Conservation (phyloP, 2,113 vertebrate genomes). For the Thermophis baileyi region DNA sequence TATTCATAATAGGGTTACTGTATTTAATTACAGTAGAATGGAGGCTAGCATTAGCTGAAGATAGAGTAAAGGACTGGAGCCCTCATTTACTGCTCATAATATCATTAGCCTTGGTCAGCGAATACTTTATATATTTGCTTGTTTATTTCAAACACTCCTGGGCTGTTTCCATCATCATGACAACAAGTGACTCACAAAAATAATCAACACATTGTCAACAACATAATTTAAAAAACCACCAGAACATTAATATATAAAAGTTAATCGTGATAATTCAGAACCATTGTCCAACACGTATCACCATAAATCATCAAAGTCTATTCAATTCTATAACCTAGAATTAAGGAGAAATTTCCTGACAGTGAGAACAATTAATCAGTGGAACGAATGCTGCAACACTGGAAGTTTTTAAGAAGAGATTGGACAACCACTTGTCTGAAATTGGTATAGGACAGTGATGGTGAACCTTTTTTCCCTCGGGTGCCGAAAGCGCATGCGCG, state of each 20-base stretch:
- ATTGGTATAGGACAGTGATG: too few relatives aligned
- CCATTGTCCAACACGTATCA: neutral
- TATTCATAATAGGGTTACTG: neutral
- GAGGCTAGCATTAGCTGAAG: neutral
- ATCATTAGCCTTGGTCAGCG: neutral
- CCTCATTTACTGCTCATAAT: neutral
- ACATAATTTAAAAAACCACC: neutral
- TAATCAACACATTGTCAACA: neutral
- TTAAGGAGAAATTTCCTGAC: neutral
- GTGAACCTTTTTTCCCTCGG: too few relatives aligned
- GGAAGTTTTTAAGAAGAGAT: neutral
- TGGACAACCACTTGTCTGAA: neutral
- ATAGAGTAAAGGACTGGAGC: neutral
- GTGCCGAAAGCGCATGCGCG: too few relatives aligned
- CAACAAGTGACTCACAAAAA: neutral
- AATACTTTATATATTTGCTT: neutral
- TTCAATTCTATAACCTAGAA: neutral
- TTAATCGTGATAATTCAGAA: neutral
- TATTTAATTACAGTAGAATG: neutral
- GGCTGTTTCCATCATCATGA: neutral
- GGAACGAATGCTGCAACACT: neutral
- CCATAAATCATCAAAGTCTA: neutral
- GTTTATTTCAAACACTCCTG: neutral
- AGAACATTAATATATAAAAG: neutral
- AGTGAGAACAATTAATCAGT: neutral